Conservation (phyloP, 2,797 vertebrate species). For the Anguilla megastoma region DNA sequence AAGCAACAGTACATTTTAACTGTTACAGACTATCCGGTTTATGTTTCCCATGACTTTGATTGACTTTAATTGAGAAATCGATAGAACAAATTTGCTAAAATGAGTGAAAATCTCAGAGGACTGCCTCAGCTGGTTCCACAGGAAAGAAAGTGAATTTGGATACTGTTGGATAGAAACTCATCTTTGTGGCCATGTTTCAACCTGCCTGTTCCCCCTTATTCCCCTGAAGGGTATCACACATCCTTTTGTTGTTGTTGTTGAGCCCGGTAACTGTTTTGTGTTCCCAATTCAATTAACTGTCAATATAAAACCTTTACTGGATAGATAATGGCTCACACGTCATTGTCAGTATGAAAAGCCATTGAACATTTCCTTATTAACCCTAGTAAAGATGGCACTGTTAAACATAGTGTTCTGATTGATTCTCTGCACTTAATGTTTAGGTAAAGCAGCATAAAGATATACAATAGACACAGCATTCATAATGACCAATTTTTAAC, state of each 20-base stretch:
- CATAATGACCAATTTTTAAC: not conserved
- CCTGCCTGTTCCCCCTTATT: not conserved
- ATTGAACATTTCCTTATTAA: not conserved
- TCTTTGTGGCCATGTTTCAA: not conserved
- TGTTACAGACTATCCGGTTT: not conserved
- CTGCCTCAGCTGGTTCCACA: not conserved
- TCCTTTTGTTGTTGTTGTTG: not conserved
- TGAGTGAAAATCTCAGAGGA: not conserved
- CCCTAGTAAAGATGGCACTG: not conserved
- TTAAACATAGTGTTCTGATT: not conserved
- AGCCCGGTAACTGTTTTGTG: not conserved
- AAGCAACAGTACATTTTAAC: not conserved
- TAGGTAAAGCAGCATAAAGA: not conserved
- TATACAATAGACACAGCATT: not conserved
- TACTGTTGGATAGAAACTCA: not conserved
- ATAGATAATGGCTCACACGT: not conserved
- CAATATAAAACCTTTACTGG: not conserved
- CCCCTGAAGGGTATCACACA: not conserved
- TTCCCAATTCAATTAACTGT: not conserved
- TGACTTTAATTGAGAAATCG: not conserved
- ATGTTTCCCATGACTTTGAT: not conserved
- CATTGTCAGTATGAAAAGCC: not conserved
- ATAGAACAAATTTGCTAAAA: not conserved
- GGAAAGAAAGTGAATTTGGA: not conserved
- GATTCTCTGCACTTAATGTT: not conserved